These are phyloP conservation scores for Ptilodon capucinus DNA, from an alignment of 2,888 invertebrate genomes.

Conservation along the genomic window DNA sequence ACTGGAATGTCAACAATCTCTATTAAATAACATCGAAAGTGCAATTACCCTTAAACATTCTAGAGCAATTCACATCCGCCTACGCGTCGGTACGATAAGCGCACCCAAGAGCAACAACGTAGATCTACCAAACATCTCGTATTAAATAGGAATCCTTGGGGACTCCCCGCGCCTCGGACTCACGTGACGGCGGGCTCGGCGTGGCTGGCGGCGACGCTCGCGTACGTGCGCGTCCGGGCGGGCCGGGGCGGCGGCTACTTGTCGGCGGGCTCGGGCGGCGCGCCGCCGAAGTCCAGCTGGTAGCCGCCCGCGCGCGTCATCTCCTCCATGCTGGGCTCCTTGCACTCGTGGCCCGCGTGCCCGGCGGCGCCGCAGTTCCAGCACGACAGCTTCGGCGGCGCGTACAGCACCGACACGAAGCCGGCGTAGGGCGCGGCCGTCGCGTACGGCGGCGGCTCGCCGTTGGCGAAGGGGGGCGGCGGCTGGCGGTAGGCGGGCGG, in stretches of 20 bases:
- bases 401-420: slow-evolving; percentile 79
- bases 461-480: slow-evolving; percentile 73
- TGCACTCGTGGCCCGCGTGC: slow-evolving; percentile 93
- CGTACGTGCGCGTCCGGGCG: slow-evolving; percentile 1
- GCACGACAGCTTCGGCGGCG: slow-evolving; percentile 88
- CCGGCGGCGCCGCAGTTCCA: slow-evolving; percentile 95
- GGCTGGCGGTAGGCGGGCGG: slow-evolving; percentile 70
- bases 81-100: slow-evolving; percentile 51
- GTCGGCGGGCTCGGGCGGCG: slow-evolving; percentile 68
- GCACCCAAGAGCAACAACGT: slow-evolving; percentile 51
- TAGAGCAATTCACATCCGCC: slow-evolving; percentile 36
- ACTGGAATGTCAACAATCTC: slow-evolving; percentile 43
- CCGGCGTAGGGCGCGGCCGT: slow-evolving; percentile 71
- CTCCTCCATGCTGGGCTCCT: slow-evolving; percentile 96
- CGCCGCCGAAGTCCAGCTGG: slow-evolving; percentile 85
- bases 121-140: slow-evolving; percentile 44
- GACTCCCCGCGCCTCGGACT: slow-evolving; percentile 24
- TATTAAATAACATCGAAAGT: slow-evolving; percentile 55
- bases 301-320: slow-evolving; percentile 89
- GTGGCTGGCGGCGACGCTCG: background rate
- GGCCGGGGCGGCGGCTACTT: slow-evolving; percentile 51
- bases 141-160: slow-evolving; percentile 42
- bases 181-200: slow-evolving; percentile 26
- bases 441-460: slow-evolving; percentile 71
- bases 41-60: slow-evolving; percentile 58